Conservation (phyloP, 2,888 invertebrate species). For the Hyppa rectilinea region DNA sequence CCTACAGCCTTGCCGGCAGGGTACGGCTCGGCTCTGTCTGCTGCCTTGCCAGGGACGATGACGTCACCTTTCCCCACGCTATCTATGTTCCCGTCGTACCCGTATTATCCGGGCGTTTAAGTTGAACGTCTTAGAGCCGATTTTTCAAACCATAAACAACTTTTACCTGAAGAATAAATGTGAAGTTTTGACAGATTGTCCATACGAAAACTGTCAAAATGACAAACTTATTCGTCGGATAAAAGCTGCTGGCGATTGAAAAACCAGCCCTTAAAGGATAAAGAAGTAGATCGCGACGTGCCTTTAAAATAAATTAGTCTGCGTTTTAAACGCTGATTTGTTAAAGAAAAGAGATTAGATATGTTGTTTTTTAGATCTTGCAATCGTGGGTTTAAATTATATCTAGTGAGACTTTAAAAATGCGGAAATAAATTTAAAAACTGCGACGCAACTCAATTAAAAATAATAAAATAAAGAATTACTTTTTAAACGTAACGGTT, state of each 20-base stretch:
- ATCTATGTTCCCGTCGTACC: constrained; percentile 85
- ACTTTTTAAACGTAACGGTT: constrained; percentile 13
- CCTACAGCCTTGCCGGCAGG: constrained; percentile 81
- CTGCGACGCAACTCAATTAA: neutral
- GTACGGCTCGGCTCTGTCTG: constrained; percentile 79
- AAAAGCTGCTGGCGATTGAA: too few species aligned
- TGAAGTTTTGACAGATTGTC: too few species aligned
- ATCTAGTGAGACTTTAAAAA: neutral
- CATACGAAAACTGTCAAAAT: too few species aligned
- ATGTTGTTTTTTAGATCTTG: neutral
- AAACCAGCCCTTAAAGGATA: too few species aligned
- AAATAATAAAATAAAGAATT: neutral
- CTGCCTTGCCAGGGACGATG: constrained; percentile 78
- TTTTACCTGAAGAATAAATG: too few species aligned
- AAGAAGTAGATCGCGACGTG: constrained; percentile 28
- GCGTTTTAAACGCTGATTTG: constrained; percentile 22
- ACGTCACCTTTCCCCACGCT: constrained; percentile 77
- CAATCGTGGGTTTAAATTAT: constrained; percentile 11
- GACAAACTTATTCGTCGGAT: too few species aligned
- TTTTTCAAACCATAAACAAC: too few species aligned
- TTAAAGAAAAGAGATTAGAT: neutral
- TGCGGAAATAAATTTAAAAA: neutral
- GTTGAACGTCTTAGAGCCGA: neutral
- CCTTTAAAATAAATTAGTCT: neutral
- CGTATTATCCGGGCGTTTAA: constrained; percentile 69